Conservation (phyloP, 2,797 vertebrate species). For the Sebastes baramenuke region DNA sequence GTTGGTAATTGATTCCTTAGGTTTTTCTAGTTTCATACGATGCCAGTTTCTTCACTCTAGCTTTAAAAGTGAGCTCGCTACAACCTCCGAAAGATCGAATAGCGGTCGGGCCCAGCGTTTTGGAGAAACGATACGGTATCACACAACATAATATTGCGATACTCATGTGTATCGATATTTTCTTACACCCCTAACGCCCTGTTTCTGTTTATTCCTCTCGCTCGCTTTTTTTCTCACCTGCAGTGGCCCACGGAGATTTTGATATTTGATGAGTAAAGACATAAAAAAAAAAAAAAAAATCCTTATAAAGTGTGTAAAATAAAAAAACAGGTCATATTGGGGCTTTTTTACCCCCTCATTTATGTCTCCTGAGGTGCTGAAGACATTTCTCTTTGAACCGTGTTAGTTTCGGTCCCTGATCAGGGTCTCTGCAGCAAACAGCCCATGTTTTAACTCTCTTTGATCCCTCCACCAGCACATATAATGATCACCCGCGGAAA, state of each 20-base stretch:
- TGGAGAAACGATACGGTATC: too few species aligned
- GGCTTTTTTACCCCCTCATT: neutral
- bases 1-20: too few species aligned
- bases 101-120: too few species aligned
- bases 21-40: too few species aligned
- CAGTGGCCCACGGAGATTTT: neutral
- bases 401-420: neutral
- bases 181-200: too few species aligned
- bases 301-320: neutral
- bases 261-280: neutral
- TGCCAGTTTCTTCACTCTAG: too few species aligned
- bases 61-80: too few species aligned
- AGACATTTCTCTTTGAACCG: neutral
- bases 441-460: slow-evolving; percentile 1
- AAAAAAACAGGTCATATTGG: neutral
- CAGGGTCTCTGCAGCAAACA: neutral
- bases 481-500: slow-evolving; percentile 38
- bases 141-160: too few species aligned
- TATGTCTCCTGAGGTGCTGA: neutral
- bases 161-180: too few species aligned
- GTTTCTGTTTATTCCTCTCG: too few species aligned
- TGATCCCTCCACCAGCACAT: slow-evolving; percentile 25
- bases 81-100: too few species aligned
- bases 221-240: neutral
- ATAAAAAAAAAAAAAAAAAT: neutral